Evolutionary conservation across 2,797 vertebrate species (phyloP), one percentile per base, ranked within the genome.

Genomic region (Cynopterus sphinx): DNA sequence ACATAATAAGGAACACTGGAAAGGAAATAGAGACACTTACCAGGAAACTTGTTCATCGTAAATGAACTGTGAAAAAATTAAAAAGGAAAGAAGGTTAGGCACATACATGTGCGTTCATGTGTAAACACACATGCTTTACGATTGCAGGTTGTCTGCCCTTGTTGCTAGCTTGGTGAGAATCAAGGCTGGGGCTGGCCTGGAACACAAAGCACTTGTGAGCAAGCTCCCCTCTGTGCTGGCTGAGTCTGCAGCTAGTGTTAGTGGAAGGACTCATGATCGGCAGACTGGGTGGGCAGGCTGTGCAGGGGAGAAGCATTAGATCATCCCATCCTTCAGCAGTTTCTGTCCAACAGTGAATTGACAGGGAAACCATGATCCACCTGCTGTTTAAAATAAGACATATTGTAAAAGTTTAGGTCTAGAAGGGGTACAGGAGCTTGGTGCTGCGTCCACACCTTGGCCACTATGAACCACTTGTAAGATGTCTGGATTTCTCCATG

Each of bases 41-140:
- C 99, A 99, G 96, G 99, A 99, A 96, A 99, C 99, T 70, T 99
- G 99, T 98, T 99, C 99, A 15, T 99, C 99, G 93, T 99, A 99
- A 98, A 99, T 99, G 98, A 99, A 99, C 99, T 99, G 98, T 84
- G 94, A 82, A 97, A 94, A 97, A 49, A 22, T 36, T 2, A 87
- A 97, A 9, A 97, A 68, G 33, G 49, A 83, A 7, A n/a, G 59
- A n/a, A 19, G 33, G 70, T 96, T 96, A 98, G 91, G 83, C 11
- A 75, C 11, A 46, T 19, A 81, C 10, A 24, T 0, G 9, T 33
- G 13, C 9, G 28, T 2, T n/a, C 8, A 46, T 8, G 36, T 12
- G 73, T 1, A 46, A 33, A 67, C 12, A 73, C 1, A 6, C 22
- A 28, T 2, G 11, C n/a, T 59, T 86, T 65, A 74, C 0, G 31